These are phyloP conservation scores for Drosophila tripunctata DNA, from an alignment of 2,888 invertebrate genomes.

Conservation along the genomic window DNA sequence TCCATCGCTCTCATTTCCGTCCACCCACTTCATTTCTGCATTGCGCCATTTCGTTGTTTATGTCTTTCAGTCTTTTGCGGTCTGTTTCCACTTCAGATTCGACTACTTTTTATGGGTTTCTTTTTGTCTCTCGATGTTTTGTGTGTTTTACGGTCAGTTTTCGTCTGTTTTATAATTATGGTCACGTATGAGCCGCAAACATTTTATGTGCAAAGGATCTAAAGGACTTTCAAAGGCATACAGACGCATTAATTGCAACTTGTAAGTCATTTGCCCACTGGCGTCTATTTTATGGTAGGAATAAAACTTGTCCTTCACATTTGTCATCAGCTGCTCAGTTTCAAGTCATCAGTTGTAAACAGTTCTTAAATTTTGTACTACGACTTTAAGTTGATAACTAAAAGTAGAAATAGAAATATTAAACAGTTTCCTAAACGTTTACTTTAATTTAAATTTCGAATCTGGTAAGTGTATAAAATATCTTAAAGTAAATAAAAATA, in stretches of 20 bases:
- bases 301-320: constrained; percentile 18
- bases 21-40: constrained; percentile 33
- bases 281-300: constrained; percentile 18
- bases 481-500: no score
- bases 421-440: no score
- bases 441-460: no score
- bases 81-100: constrained; percentile 39
- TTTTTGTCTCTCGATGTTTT: not conserved
- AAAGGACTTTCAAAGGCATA: constrained; percentile 29
- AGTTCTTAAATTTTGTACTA: constrained; percentile 1
- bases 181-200: constrained; percentile 70
- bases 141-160: constrained; percentile 54
- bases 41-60: constrained; percentile 58
- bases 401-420: no score
- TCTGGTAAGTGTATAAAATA: no score
- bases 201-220: constrained; percentile 56
- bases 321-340: constrained; percentile 22
- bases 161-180: constrained; percentile 65
- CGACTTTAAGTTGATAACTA: no score
- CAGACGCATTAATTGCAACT: constrained; percentile 61
- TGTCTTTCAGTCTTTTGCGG: constrained; percentile 38
- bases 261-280: constrained; percentile 46
- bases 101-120: constrained; percentile 48
- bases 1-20: not conserved
- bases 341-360: not conserved